Conservation (phyloP, 2,113 vertebrate genomes). For the Bothrops jararaca region DNA sequence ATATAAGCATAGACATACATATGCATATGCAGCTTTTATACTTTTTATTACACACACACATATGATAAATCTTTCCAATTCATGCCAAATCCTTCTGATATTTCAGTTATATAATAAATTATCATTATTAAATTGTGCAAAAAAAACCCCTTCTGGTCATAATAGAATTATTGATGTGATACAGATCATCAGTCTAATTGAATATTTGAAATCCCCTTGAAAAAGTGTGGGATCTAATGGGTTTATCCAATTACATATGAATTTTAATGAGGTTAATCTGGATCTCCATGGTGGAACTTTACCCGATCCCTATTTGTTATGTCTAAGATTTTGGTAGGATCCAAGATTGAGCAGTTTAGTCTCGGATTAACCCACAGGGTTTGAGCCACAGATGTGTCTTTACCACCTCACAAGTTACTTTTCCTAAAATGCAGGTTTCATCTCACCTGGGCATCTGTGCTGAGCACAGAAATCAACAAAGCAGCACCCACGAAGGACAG, state of each 20-base stretch:
- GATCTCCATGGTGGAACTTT: neutral
- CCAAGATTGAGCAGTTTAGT: neutral
- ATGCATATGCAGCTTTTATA: neutral
- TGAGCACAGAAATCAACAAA: neutral
- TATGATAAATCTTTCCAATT: too few species aligned
- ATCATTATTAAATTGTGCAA: too few species aligned
- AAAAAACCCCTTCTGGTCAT: too few species aligned
- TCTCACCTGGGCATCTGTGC: constrained; percentile 1
- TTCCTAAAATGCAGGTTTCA: neutral
- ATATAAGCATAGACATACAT: neutral
- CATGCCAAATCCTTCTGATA: too few species aligned
- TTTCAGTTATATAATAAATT: too few species aligned
- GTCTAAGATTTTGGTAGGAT: neutral
- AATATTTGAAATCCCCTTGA: too few species aligned
- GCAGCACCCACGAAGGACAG: neutral
- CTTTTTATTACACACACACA: neutral
- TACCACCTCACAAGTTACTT: neutral
- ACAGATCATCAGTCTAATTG: too few species aligned
- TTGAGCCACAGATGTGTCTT: neutral
- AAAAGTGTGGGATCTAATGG: too few species aligned
- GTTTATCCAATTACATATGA: too few species aligned
- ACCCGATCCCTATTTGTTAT: neutral
- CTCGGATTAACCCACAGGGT: neutral
- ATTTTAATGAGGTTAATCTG: neutral
- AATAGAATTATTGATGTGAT: too few species aligned